Percentiles rank a stretch among this genome's conserved stretches.
Evolutionary conservation across 2,113 vertebrate genomes (phyloP).

Genomic region (Myiagra hebetior): DNA sequence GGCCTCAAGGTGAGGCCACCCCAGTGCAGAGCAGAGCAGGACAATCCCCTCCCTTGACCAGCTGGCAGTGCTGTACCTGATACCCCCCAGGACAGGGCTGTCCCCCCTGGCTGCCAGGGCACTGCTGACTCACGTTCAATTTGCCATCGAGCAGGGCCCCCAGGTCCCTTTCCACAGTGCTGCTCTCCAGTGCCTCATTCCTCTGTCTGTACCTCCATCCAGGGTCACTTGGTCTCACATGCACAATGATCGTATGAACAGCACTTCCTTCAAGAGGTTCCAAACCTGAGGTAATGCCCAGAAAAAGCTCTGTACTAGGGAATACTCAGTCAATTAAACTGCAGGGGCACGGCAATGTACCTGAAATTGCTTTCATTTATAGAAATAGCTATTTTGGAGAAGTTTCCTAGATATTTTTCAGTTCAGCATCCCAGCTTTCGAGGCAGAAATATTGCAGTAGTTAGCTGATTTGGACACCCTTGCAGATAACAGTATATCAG

Average conservation of each 20-base stretch:
- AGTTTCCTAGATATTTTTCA: not conserved
- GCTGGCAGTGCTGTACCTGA: fast-evolving
- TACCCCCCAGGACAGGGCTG: not conserved
- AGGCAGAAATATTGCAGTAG: not conserved
- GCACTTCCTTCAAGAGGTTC: not conserved
- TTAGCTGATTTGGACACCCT: not conserved
- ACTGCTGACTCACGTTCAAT: not conserved
- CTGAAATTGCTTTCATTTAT: not conserved
- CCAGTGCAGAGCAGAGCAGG: not conserved
- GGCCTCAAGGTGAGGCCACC: fast-evolving
- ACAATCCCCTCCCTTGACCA: not conserved
- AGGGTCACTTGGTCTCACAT: not conserved
- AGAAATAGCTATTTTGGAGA: not conserved
- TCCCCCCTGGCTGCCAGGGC: not conserved
- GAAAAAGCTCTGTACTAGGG: not conserved
- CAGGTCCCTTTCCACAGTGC: not conserved
- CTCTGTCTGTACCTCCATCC: not conserved
- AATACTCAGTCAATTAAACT: not conserved
- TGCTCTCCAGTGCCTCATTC: not conserved
- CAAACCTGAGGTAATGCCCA: not conserved
- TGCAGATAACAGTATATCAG: not conserved
- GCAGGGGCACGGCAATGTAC: not conserved
- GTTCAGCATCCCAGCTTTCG: not conserved
- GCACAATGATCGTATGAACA: not conserved
- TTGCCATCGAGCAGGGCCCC: fast-evolving